Evolutionary conservation across 2,113 vertebrate species (phyloP).

Genomic region (Bufo gargarizans): DNA sequence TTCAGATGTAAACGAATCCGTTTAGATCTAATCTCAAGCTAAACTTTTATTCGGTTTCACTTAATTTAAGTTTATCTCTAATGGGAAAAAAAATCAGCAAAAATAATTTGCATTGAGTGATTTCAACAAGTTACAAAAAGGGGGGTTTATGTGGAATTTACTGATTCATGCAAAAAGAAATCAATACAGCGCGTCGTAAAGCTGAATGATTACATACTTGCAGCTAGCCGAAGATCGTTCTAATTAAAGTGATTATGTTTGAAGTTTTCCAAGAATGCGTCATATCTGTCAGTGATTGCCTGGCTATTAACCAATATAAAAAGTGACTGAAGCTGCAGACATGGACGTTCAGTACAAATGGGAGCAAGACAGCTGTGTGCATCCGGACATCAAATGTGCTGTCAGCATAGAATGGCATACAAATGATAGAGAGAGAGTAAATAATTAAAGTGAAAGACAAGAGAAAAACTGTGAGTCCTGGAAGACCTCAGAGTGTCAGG

Average conservation of each 20-base stretch:
- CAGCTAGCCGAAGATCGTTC: constrained; percentile 39
- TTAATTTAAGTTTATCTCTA: constrained; percentile 51
- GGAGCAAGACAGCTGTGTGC: constrained; percentile 24
- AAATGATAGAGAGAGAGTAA: neutral
- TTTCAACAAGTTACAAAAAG: constrained; percentile 49
- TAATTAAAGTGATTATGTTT: constrained; percentile 55
- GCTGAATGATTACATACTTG: constrained; percentile 48
- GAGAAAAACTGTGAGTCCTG: too few species aligned
- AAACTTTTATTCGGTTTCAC: constrained; percentile 27
- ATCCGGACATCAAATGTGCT: neutral
- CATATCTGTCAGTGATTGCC: constrained; percentile 52
- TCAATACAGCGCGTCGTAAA: constrained; percentile 26
- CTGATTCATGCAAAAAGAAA: constrained; percentile 29
- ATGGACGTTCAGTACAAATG: constrained; percentile 30
- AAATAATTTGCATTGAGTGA: constrained; percentile 48
- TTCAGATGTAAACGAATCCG: constrained; percentile 36
- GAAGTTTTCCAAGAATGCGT: constrained; percentile 52
- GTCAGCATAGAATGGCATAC: neutral
- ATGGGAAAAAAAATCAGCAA: constrained; percentile 33
- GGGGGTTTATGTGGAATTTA: constrained; percentile 30
- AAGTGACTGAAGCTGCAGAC: constrained; percentile 38
- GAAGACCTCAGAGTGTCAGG: too few species aligned
- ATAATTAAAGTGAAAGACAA: too few species aligned
- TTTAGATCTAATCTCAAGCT: constrained; percentile 29
- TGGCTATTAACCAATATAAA: constrained; percentile 48